These are phyloP conservation scores for Sarotherodon lohbergeri DNA, from an alignment of 2,113 vertebrate species.

Conservation along the genomic window DNA sequence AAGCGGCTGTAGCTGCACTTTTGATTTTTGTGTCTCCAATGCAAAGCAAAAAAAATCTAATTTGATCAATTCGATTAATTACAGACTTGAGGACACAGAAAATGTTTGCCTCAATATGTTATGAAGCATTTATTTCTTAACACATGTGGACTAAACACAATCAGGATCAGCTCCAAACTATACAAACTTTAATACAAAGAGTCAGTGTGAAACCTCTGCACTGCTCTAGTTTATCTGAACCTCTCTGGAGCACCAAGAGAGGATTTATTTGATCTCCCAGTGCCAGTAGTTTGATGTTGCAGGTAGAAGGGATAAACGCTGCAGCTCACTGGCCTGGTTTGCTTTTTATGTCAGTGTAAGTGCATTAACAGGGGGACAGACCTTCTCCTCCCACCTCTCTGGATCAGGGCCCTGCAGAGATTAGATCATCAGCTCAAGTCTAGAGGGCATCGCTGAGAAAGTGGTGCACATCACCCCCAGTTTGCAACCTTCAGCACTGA, in stretches of 20 bases:
- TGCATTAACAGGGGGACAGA: slow-evolving; percentile 7
- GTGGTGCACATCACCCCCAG: slow-evolving; percentile 25
- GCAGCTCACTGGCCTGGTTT: not conserved
- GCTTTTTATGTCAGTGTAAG: slow-evolving; percentile 17
- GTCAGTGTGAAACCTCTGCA: not conserved
- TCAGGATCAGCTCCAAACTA: not conserved
- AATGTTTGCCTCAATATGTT: not conserved
- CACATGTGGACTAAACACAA: not conserved
- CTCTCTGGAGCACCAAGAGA: not conserved
- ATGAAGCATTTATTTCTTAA: not conserved
- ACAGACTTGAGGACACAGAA: not conserved
- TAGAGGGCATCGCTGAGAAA: slow-evolving; percentile 48
- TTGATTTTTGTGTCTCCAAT: not conserved
- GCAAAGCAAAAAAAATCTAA: not conserved
- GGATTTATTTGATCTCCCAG: not conserved
- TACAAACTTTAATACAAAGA: not conserved
- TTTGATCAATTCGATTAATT: not conserved
- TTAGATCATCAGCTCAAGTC: slow-evolving; percentile 44
- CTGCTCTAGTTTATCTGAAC: not conserved
- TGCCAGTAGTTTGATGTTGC: slow-evolving; percentile 1
- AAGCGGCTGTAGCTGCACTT: not conserved
- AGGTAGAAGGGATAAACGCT: not conserved
- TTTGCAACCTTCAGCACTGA: slow-evolving; percentile 54
- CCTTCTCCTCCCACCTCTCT: not conserved
- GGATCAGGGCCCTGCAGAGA: slow-evolving; percentile 15